Evolutionary conservation across 2,113 vertebrate genomes (phyloP).

Genomic region (Formicarius rufipectus): DNA sequence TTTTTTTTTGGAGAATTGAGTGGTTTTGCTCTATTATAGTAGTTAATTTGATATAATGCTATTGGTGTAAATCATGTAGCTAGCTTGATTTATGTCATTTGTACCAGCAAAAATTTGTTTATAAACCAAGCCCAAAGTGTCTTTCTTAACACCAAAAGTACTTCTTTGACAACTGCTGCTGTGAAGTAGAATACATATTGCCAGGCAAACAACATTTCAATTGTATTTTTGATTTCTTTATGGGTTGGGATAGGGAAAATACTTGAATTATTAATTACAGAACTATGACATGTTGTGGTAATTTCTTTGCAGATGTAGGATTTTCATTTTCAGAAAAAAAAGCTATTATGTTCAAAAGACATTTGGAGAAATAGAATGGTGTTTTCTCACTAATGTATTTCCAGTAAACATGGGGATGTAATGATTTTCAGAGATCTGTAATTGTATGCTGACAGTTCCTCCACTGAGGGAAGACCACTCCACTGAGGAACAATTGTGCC

Average conservation of each 20-base stretch:
- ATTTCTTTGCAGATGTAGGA: constrained; percentile 46
- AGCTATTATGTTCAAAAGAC: constrained; percentile 28
- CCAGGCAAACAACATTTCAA: constrained; percentile 32
- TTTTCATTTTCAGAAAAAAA: constrained; percentile 37
- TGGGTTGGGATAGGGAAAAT: background rate
- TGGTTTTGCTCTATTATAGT: constrained; percentile 24
- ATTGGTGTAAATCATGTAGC: constrained; percentile 44
- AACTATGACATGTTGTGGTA: constrained; percentile 8
- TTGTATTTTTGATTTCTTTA: constrained; percentile 56
- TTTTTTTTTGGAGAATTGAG: constrained; percentile 35
- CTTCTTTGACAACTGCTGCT: constrained; percentile 40
- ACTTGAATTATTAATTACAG: constrained; percentile 57
- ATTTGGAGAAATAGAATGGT: background rate
- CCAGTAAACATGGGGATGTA: constrained; percentile 39
- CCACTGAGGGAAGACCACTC: constrained; percentile 18
- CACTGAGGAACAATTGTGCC: constrained; percentile 35
- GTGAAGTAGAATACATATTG: constrained; percentile 9
- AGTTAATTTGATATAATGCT: constrained; percentile 45
- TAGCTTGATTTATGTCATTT: constrained; percentile 52
- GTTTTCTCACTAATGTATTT: constrained; percentile 45
- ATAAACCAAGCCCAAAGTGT: constrained; percentile 18
- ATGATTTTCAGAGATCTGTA: constrained; percentile 44
- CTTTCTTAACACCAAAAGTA: constrained; percentile 36
- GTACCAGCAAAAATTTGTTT: constrained; percentile 55
- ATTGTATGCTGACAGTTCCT: constrained; percentile 47